Base-by-base conservation (phyloP, 2,797 vertebrate species). In the Melanotaenia maccullochi region DNA sequence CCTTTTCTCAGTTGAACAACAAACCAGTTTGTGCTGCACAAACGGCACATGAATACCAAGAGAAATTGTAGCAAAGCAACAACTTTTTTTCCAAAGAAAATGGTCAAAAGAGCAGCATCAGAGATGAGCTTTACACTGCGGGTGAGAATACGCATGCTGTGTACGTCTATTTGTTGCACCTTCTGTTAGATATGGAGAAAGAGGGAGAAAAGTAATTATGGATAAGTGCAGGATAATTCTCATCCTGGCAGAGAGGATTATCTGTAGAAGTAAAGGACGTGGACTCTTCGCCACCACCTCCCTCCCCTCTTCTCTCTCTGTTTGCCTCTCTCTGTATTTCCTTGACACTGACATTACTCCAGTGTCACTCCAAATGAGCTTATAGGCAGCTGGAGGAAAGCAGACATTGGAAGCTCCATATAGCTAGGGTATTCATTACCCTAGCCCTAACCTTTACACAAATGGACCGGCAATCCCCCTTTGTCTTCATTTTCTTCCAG, bases 401-500 rank as follows among this genome's bases (percentile, higher is more conserved):
- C 89, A 92, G 90, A 90, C 92, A 84, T 72, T 25, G 75, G 87
- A 79, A 82, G 89, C 90, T 90, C 90, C 88, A 84, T 89, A 92
- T 84, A 90, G 91, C 90, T 76, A 75, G 83, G 86, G 89, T 92
- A 92, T 93, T 93, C 93, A 94, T 93, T 93, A 93, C 91, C 93
- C 92, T 91, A 88, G 90, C 88, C 90, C 91, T 94, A 93, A 94
- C 93, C 93, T 94, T 94, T 94, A 93, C 93, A 93, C 91, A 93
- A 93, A 93, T 92, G 90, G 89, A 86, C 88, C 71, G 18, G 87
- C 89, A 86, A 82, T 92, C 84, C 91, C 93, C 93, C 88, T 93
- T 93, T 93, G 92, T 94, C 93, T 93, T 93, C 89, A 93, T 93
- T 92, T 90, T 89, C 89, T 83, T 76, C 75, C 61, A 47, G 73